Evolutionary conservation across 1,140 invertebrate species (phyloP).

Genomic region (Brachionus angularis): DNA sequence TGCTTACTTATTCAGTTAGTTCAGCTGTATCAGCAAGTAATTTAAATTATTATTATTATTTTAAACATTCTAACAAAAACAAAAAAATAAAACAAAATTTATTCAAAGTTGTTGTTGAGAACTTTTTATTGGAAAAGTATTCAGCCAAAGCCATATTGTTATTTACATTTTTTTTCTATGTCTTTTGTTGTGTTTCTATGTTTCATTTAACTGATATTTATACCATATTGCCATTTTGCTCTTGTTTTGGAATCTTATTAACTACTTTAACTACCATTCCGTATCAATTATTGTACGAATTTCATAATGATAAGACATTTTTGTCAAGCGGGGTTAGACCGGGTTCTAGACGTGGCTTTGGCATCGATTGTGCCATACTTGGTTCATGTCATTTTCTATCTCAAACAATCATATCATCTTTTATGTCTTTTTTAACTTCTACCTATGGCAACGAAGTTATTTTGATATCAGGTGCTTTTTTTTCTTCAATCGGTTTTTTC

Average conservation of each 20-base stretch:
- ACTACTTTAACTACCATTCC: conserved; percentile 32
- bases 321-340: neutral
- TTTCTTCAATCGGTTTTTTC: conserved; percentile 24
- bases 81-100: neutral
- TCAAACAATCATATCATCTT: conserved; percentile 15
- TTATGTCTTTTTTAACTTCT: conserved; percentile 32
- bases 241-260: conserved; percentile 16
- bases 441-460: conserved; percentile 30
- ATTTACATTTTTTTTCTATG: conserved; percentile 24
- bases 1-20: conserved; percentile 27
- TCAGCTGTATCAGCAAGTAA: conserved; percentile 30
- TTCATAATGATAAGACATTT: conserved; percentile 42
- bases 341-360: conserved; percentile 30
- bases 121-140: conserved; percentile 16
- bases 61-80: no score
- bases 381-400: conserved; percentile 31
- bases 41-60: no score
- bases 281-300: conserved; percentile 42
- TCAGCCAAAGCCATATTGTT: neutral
- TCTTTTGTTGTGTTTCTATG: conserved; percentile 1
- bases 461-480: conserved; percentile 21
- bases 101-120: conserved; percentile 26
- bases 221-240: conserved; percentile 24
- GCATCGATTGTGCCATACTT: conserved; percentile 37
- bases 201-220: neutral